Evolutionary conservation across 2,113 vertebrate species (phyloP).

Genomic region (Daboia siamensis): DNA sequence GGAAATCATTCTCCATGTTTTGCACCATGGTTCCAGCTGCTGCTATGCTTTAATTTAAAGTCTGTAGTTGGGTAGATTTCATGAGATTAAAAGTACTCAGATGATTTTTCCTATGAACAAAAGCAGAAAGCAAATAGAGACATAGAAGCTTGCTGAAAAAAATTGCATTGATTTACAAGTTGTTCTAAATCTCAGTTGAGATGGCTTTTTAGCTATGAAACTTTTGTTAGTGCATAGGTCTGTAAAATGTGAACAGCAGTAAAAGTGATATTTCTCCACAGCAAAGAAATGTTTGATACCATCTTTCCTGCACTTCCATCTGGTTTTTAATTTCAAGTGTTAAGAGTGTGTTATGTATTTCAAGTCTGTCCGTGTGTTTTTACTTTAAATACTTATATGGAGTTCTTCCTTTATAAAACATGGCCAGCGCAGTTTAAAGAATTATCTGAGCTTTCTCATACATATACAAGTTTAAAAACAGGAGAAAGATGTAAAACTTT

Average conservation of each 20-base stretch:
- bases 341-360: conserved; percentile 55
- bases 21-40: not conserved
- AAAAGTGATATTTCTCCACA: conserved; percentile 65
- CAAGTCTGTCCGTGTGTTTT: not conserved
- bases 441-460: not conserved
- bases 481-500: not conserved
- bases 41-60: not conserved
- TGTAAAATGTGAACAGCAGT: conserved; percentile 47
- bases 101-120: conserved; percentile 48
- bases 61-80: not conserved
- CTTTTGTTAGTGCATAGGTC: conserved; percentile 63
- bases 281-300: conserved; percentile 68
- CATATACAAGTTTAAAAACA: not conserved
- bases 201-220: conserved; percentile 60
- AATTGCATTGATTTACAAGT: conserved; percentile 69
- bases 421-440: not conserved
- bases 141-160: conserved; percentile 65
- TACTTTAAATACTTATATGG: not conserved
- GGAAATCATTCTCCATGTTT: not conserved
- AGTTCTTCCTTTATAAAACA: not conserved
- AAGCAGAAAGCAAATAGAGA: conserved; percentile 62
- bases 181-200: conserved; percentile 56
- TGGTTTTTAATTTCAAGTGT: conserved; percentile 52
- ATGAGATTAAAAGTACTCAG: not conserved
- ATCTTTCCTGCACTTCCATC: conserved; percentile 28